Conservation (phyloP, 1,140 invertebrate genomes). For the Ganaspis sp. region DNA sequence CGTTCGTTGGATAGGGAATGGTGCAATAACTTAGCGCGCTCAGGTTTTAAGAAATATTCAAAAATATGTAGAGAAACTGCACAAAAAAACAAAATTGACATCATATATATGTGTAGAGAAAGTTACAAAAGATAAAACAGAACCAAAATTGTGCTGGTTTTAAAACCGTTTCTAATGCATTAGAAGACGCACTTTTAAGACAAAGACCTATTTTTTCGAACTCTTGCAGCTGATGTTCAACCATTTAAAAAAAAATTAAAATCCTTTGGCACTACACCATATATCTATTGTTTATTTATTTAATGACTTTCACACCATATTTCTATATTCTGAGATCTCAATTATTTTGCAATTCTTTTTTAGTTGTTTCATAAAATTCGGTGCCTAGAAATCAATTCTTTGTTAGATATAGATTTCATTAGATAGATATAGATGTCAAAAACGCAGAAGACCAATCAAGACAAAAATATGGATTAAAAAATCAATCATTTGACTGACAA, state of each 20-base stretch:
- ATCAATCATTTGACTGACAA: constrained; percentile 29
- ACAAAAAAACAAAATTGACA: too few relatives aligned
- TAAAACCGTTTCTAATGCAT: constrained; percentile 40
- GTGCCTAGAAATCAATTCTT: constrained; percentile 34
- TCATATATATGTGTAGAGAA: too few relatives aligned
- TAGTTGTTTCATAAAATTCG: constrained; percentile 41
- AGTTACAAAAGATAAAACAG: constrained; percentile 37
- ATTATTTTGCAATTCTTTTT: constrained; percentile 30
- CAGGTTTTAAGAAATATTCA: constrained; percentile 39
- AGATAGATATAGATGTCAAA: too few relatives aligned
- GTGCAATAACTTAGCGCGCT: constrained; percentile 42
- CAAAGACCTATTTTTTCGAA: constrained; percentile 55
- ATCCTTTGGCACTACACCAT: constrained; percentile 50
- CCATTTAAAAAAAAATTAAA: constrained; percentile 54
- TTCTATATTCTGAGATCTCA: constrained; percentile 44
- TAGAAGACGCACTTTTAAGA: constrained; percentile 48
- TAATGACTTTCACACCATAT: too few relatives aligned
- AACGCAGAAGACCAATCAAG: constrained; percentile 35
- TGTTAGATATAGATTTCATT: constrained; percentile 24
- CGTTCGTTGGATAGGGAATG: constrained; percentile 56
- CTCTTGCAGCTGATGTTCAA: constrained; percentile 44
- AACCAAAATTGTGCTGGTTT: constrained; percentile 42
- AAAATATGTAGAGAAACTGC: too few relatives aligned
- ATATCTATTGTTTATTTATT: too few relatives aligned
- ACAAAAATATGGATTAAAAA: too few relatives aligned